Evolutionary conservation across 1,140 invertebrate genomes (phyloP).

Genomic region (Drosophila kurseongensis): DNA sequence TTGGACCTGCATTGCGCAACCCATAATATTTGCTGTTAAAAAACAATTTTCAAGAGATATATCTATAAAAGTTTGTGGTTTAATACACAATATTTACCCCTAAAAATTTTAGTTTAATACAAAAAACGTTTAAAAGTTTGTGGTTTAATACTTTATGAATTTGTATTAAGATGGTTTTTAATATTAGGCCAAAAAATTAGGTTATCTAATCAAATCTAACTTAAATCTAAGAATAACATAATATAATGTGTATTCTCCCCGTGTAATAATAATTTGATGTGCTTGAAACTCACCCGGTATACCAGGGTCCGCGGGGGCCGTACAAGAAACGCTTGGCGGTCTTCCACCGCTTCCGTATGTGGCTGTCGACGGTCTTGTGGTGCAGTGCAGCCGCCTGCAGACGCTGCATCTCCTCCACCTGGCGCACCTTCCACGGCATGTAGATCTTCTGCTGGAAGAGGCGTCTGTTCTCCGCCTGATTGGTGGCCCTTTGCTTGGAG

Average conservation of each 20-base stretch:
- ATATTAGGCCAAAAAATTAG: too few species aligned
- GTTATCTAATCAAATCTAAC: fast-evolving
- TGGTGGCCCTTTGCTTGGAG: slow-evolving; percentile 86
- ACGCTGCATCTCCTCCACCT: slow-evolving; percentile 86
- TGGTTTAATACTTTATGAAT: too few species aligned
- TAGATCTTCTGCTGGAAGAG: slow-evolving; percentile 87
- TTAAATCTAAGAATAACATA: neutral
- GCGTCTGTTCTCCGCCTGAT: slow-evolving; percentile 86
- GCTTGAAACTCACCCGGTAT: slow-evolving; percentile 83
- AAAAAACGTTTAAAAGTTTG: too few species aligned
- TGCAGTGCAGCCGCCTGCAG: slow-evolving; percentile 85
- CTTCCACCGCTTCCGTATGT: slow-evolving; percentile 86
- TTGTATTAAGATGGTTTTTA: too few species aligned
- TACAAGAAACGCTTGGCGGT: slow-evolving; percentile 86
- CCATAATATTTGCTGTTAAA: too few species aligned
- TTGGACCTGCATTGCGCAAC: too few species aligned
- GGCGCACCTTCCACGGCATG: slow-evolving; percentile 85
- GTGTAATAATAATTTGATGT: neutral
- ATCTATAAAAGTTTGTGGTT: too few species aligned
- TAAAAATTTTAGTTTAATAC: too few species aligned
- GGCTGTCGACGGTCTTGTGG: slow-evolving; percentile 85
- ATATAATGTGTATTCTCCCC: neutral
- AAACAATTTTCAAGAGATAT: too few species aligned
- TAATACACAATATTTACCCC: too few species aligned
- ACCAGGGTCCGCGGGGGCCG: slow-evolving; percentile 87